These are phyloP conservation scores for Polymixis flavicincta DNA, from an alignment of 2,888 invertebrate genomes.

Conservation along the genomic window DNA sequence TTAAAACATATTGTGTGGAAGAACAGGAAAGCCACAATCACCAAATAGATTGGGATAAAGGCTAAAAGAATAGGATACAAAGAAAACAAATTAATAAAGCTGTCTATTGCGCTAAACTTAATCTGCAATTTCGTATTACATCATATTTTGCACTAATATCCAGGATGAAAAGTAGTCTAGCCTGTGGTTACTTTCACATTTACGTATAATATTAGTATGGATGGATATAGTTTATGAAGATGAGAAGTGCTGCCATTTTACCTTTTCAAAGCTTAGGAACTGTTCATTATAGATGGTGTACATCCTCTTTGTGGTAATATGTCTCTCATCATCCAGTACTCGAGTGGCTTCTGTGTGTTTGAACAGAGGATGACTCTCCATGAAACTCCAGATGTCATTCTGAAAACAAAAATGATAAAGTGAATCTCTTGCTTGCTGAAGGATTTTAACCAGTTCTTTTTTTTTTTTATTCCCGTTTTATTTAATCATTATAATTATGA, in stretches of 20 bases:
- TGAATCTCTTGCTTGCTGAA: neutral
- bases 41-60: no score
- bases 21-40: no score
- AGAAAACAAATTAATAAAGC: no score
- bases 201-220: no score
- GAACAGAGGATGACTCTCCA: constrained; percentile 94
- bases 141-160: no score
- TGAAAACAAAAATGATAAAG: constrained; percentile 60
- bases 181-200: no score
- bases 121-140: no score
- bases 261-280: constrained; percentile 90
- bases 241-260: constrained; percentile 60
- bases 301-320: constrained; percentile 90
- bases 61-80: no score
- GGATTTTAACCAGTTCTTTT: neutral
- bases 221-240: no score
- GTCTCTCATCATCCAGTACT: constrained; percentile 90
- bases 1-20: no score
- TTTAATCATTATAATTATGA: neutral
- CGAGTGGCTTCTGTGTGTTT: constrained; percentile 93
- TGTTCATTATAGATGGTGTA: constrained; percentile 92
- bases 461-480: neutral
- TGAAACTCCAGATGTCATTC: constrained; percentile 91
- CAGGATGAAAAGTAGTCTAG: no score
- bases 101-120: no score